These are phyloP conservation scores for Drosophila stalkeri DNA, from an alignment of 2,888 invertebrate genomes.

Conservation along the genomic window DNA sequence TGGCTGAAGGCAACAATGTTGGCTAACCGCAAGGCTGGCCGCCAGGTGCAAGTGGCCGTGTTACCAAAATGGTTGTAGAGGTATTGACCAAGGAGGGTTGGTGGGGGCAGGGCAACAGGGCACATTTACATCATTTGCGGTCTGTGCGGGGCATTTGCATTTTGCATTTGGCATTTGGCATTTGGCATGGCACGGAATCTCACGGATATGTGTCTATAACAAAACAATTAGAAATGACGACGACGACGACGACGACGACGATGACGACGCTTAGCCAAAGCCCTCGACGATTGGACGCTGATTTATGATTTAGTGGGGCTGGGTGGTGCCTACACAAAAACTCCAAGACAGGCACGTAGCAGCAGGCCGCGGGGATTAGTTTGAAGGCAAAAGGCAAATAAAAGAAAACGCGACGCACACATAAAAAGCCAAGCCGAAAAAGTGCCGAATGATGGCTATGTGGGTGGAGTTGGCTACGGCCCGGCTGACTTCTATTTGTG, in stretches of 20 bases:
- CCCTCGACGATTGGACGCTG: conserved; percentile 78
- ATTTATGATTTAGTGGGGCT: conserved; percentile 71
- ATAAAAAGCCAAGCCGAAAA: conserved; percentile 65
- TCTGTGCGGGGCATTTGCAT: conserved; percentile 69
- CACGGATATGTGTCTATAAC: conserved; percentile 80
- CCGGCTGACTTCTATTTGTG: not conserved
- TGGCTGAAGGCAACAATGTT: conserved; percentile 57
- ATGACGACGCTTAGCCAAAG: conserved; percentile 39
- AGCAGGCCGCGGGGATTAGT: conserved; percentile 67
- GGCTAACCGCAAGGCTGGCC: conserved; percentile 56
- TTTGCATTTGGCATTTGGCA: conserved; percentile 58
- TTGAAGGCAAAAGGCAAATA: conserved; percentile 68
- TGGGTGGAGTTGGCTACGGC: not conserved
- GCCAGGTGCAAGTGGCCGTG: conserved; percentile 64
- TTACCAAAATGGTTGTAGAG: conserved; percentile 2
- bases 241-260: conserved; percentile 22
- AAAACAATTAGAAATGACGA: conserved; percentile 75
- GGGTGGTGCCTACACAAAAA: conserved; percentile 45
- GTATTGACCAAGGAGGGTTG: not conserved
- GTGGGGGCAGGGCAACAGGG: not conserved
- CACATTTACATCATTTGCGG: conserved; percentile 73
- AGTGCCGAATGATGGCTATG: conserved; percentile 9
- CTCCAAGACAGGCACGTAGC: conserved; percentile 77
- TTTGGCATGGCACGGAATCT: conserved; percentile 55
- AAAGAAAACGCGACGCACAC: conserved; percentile 66